phyloP scores from a whole-genome alignment of 1,140 invertebrate genomes.

The Nymphalis io region DNA sequence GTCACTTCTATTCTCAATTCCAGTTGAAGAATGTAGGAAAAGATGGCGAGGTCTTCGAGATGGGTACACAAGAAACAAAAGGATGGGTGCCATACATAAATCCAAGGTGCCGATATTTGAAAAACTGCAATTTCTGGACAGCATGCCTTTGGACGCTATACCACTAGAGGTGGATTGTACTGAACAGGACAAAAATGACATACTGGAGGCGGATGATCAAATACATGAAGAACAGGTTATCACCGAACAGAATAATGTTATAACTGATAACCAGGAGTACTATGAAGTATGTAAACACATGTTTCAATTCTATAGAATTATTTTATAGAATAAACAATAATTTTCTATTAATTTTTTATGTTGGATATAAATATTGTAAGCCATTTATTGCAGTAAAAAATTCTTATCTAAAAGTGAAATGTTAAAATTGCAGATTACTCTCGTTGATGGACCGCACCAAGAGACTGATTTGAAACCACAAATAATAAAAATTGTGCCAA shows the following conservation, averaged over 20 bases:
- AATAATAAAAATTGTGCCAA: slow-evolving; percentile 60
- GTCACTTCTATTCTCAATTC: slow-evolving; percentile 38
- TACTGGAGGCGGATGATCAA: slow-evolving; percentile 32
- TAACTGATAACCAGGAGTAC: slow-evolving; percentile 73
- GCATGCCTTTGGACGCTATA: slow-evolving; percentile 26
- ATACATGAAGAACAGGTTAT: slow-evolving; percentile 14
- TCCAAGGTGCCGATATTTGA: slow-evolving; percentile 62
- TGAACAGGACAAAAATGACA: slow-evolving; percentile 38
- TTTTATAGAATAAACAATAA: too few species aligned
- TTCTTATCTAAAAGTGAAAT: background rate
- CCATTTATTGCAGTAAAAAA: too few species aligned
- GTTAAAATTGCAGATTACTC: slow-evolving; percentile 64
- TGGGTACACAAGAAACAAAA: slow-evolving; percentile 64
- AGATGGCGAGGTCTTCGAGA: slow-evolving; percentile 71
- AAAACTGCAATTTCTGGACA: slow-evolving; percentile 65
- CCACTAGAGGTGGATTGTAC: slow-evolving; percentile 26
- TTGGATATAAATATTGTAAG: background rate
- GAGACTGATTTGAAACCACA: slow-evolving; percentile 47
- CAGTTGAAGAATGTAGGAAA: slow-evolving; percentile 76
- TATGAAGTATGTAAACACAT: slow-evolving; percentile 59
- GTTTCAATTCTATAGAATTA: background rate
- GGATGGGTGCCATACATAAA: slow-evolving; percentile 63
- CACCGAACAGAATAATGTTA: slow-evolving; percentile 55
- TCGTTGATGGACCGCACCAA: slow-evolving; percentile 60
- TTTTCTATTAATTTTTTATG: background rate